These are phyloP conservation scores for Sepioteuthis lessoniana DNA, from an alignment of 2,888 invertebrate species.

Conservation along the genomic window DNA sequence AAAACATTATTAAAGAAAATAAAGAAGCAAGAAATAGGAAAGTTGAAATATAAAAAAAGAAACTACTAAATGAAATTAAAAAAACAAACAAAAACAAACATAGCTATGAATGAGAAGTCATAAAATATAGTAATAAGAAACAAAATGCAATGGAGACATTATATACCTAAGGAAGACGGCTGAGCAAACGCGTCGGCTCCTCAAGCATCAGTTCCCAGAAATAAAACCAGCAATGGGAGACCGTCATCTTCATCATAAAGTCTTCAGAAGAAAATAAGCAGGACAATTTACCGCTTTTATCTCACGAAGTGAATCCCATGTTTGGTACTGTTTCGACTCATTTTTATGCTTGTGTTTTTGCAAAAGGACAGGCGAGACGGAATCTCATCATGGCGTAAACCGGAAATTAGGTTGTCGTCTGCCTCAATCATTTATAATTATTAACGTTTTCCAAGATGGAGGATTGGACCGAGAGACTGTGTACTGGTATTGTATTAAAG, in stretches of 20 bases:
- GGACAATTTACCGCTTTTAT: conserved; percentile 33
- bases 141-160: background rate
- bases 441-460: background rate
- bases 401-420: conserved; percentile 33
- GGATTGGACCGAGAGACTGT: background rate
- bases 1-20: too few species aligned
- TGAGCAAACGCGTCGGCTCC: background rate
- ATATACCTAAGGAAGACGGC: background rate
- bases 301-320: background rate
- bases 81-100: background rate
- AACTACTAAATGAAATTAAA: too few species aligned
- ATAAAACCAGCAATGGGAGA: background rate
- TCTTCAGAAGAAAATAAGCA: background rate
- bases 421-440: conserved; percentile 33
- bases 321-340: background rate
- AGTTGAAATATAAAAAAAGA: too few species aligned
- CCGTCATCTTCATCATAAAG: background rate
- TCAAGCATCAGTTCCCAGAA: background rate
- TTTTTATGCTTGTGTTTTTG: background rate
- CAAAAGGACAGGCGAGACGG: background rate
- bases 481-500: background rate
- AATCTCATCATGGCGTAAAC: background rate
- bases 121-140: background rate
- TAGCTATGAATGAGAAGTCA: background rate
- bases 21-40: too few species aligned